These are phyloP conservation scores for Melieria omissa DNA, from an alignment of 2,888 invertebrate species.

Conservation along the genomic window DNA sequence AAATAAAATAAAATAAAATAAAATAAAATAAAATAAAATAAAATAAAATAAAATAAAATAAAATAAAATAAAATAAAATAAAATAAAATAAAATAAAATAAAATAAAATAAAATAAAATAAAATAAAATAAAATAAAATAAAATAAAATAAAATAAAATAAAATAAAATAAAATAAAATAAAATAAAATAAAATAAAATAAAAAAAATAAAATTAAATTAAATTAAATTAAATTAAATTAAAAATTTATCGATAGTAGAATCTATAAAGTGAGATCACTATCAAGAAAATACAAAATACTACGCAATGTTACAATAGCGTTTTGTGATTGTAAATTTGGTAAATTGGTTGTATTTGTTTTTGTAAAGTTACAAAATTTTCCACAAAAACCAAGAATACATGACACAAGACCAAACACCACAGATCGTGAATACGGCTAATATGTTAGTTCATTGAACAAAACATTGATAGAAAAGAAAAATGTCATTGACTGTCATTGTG, in stretches of 20 bases:
- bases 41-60: constrained; percentile 5
- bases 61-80: constrained; percentile 2
- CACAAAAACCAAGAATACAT: no score
- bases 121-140: constrained; percentile 5
- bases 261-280: no score
- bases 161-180: constrained; percentile 3
- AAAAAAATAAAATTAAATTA: neutral
- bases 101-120: neutral
- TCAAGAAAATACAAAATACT: no score
- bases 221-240: constrained; percentile 1
- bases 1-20: neutral
- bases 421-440: no score
- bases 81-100: neutral
- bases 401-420: no score
- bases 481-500: no score
- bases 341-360: no score
- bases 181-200: neutral
- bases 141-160: neutral
- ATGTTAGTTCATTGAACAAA: no score
- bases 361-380: no score
- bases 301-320: no score
- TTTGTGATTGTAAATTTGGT: no score
- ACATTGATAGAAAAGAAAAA: no score
- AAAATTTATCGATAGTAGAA: neutral
- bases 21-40: neutral